Evolutionary conservation across 1,140 invertebrate species (phyloP).

Genomic region (Pollicipes pollicipes): DNA sequence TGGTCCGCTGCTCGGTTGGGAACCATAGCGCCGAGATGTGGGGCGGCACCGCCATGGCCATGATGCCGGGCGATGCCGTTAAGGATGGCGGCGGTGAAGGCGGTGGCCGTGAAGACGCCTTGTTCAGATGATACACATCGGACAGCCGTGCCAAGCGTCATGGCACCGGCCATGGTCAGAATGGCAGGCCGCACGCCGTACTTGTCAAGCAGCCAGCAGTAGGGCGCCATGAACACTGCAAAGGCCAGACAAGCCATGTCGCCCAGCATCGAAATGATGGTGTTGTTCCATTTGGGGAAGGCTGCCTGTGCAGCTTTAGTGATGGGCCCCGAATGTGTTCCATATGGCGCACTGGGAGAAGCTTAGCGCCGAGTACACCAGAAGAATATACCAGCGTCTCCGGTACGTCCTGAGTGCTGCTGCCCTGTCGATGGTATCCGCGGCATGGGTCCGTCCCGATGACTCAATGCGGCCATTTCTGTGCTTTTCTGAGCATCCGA

Average conservation of each 20-base stretch:
- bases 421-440: too few relatives aligned
- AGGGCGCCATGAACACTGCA: conserved; percentile 27
- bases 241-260: conserved; percentile 35
- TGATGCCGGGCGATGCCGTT: conserved; percentile 25
- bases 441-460: too few relatives aligned
- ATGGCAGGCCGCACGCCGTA: conserved; percentile 22
- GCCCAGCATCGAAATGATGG: conserved; percentile 30
- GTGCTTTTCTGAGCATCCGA: too few relatives aligned
- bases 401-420: too few relatives aligned
- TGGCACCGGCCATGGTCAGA: conserved; percentile 18
- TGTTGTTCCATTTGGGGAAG: conserved; percentile 30
- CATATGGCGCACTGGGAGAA: conserved; percentile 23
- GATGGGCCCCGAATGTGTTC: conserved; percentile 38
- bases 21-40: conserved; percentile 26
- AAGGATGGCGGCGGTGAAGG: conserved; percentile 18
- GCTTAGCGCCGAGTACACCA: conserved; percentile 15
- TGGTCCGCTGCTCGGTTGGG: conserved; percentile 24
- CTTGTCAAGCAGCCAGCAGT: conserved; percentile 27
- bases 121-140: conserved; percentile 20
- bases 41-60: conserved; percentile 23
- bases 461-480: too few relatives aligned
- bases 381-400: conserved; percentile 15
- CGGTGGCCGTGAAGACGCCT: conserved; percentile 11
- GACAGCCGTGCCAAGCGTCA: conserved; percentile 18
- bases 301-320: conserved; percentile 27